Conservation (phyloP, 2,797 vertebrate genomes). For the Paguma larvata region DNA sequence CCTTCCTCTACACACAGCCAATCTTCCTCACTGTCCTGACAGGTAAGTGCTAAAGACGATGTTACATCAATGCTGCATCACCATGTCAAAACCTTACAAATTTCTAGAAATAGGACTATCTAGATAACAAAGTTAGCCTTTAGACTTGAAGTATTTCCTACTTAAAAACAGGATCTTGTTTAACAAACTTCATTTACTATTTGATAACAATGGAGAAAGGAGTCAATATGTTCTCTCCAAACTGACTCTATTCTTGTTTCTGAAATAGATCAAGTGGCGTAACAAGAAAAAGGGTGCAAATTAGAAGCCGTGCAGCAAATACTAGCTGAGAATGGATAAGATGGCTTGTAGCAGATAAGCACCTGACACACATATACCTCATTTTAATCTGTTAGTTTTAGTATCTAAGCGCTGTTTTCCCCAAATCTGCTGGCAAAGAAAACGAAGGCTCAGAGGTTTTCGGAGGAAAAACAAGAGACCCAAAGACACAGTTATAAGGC, state of each 20-base stretch:
- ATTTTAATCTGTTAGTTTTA: not conserved
- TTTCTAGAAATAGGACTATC: not conserved
- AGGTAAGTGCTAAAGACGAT: not conserved
- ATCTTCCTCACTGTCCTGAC: not conserved
- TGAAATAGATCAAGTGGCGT: not conserved
- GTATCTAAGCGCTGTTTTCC: not conserved
- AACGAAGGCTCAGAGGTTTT: not conserved
- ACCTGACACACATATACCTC: not conserved
- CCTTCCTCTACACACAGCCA: not conserved
- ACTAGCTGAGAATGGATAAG: not conserved
- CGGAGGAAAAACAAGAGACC: not conserved
- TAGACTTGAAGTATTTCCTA: not conserved
- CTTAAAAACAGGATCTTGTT: not conserved
- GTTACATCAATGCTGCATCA: not conserved
- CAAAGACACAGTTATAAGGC: not conserved
- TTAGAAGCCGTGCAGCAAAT: not conserved
- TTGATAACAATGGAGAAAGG: not conserved
- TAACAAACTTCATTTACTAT: not conserved
- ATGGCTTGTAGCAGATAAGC: not conserved
- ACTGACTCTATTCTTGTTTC: not conserved
- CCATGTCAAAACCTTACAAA: not conserved
- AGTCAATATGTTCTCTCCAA: constrained; percentile 4
- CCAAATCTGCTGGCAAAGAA: constrained; percentile 35
- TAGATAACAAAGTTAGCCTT: not conserved
- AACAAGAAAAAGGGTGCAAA: not conserved